These are phyloP conservation scores for Phengaris arion DNA, from an alignment of 2,888 invertebrate species.

Conservation along the genomic window DNA sequence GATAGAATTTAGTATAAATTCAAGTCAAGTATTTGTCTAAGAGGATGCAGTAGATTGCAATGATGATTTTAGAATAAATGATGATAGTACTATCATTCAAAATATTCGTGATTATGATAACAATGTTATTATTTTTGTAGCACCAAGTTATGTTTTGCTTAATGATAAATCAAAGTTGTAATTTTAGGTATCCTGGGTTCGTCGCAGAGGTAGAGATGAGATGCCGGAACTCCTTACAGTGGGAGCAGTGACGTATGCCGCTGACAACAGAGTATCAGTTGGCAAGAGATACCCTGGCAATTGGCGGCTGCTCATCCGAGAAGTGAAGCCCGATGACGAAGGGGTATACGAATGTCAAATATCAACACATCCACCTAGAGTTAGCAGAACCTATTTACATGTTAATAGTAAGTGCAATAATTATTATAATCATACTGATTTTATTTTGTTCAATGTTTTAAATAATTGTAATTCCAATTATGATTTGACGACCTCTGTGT, in stretches of 20 bases:
- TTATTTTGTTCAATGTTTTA: not conserved
- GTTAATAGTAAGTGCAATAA: conserved; percentile 79
- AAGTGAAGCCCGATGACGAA: conserved; percentile 83
- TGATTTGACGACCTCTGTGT: too few relatives aligned
- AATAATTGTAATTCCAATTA: not conserved
- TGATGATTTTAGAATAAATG: not conserved
- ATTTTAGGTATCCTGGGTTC: conserved; percentile 84
- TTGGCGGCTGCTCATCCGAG: conserved; percentile 82
- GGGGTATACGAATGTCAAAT: conserved; percentile 86
- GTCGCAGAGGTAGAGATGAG: conserved; percentile 77
- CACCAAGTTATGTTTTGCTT: not conserved
- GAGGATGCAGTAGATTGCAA: not conserved
- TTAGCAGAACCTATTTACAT: conserved; percentile 83
- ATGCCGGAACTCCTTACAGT: conserved; percentile 85
- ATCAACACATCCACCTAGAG: conserved; percentile 85
- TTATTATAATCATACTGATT: not conserved
- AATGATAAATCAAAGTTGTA: not conserved
- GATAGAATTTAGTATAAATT: not conserved
- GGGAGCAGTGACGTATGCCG: conserved; percentile 83
- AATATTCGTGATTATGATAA: not conserved
- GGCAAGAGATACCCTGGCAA: conserved; percentile 82
- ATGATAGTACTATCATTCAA: not conserved
- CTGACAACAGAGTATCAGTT: conserved; percentile 83
- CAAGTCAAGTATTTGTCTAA: not conserved
- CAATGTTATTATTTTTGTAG: not conserved